Conservation (phyloP, 1,140 invertebrate genomes). For the Bombus affinis region DNA sequence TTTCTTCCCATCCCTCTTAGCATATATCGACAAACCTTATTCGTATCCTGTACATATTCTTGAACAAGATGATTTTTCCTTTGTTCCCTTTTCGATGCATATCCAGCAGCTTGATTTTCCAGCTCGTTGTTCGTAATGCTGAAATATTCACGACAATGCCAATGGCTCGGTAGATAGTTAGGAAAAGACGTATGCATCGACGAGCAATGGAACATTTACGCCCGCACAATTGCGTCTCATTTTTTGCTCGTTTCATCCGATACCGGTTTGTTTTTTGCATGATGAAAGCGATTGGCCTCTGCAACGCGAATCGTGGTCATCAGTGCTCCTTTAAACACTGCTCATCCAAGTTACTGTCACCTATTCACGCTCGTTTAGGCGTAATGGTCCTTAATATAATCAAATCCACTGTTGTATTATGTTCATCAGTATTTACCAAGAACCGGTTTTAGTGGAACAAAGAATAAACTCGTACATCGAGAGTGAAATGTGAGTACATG, state of each 20-base stretch:
- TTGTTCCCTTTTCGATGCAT: background rate
- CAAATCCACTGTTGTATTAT: background rate
- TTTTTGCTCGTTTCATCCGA: background rate
- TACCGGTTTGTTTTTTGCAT: background rate
- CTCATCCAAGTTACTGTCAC: background rate
- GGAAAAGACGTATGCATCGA: background rate
- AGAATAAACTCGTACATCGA: too few relatives aligned
- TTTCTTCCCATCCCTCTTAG: background rate
- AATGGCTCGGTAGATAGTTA: background rate
- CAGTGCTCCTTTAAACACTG: background rate
- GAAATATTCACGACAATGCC: constrained; percentile 13
- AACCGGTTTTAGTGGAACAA: too few relatives aligned
- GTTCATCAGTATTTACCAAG: background rate
- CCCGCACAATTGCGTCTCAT: background rate
- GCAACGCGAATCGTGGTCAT: background rate
- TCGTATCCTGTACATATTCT: background rate
- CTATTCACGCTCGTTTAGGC: background rate
- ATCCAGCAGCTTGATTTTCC: constrained; percentile 18
- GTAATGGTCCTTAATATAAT: background rate
- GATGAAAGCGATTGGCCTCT: background rate
- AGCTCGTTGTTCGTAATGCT: constrained; percentile 12
- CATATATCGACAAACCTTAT: background rate
- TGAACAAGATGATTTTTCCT: constrained; percentile 1
- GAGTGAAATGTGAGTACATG: too few relatives aligned
- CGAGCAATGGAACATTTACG: background rate